A percentile compares a stretch with the other conserved stretches of the same genome.
Conservation (phyloP, 2,888 invertebrate genomes). For the Drymonia ruficornis region DNA sequence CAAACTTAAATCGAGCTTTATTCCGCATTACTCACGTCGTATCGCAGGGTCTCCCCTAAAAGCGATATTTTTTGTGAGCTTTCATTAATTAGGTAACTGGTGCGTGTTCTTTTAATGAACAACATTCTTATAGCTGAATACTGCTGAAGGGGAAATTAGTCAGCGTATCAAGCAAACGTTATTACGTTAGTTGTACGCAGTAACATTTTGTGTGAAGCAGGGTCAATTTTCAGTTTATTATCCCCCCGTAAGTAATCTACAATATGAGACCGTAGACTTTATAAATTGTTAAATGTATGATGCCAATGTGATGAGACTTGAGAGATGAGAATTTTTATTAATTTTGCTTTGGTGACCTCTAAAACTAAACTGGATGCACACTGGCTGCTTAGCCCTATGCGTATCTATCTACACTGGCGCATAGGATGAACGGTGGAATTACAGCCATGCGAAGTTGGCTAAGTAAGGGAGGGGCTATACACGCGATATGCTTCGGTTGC, state of each 20-base stretch:
- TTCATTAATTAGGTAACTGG: constrained; percentile 18
- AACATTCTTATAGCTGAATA: constrained; percentile 10
- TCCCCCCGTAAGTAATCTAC: too few species aligned
- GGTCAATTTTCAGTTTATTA: too few species aligned
- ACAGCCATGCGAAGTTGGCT: constrained; percentile 24
- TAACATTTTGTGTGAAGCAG: too few species aligned
- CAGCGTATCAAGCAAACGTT: constrained; percentile 9
- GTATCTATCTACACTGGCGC: neutral
- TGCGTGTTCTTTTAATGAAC: constrained; percentile 22
- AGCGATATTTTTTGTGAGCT: constrained; percentile 22
- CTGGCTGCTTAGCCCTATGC: neutral
- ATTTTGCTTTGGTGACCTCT: neutral
- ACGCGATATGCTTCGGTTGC: constrained; percentile 61
- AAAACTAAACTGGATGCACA: too few species aligned
- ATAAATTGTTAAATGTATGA: too few species aligned
- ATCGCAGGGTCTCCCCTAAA: constrained; percentile 24
- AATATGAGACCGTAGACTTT: too few species aligned
- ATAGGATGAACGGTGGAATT: constrained; percentile 9
- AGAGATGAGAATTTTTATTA: neutral
- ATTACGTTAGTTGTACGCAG: too few species aligned
- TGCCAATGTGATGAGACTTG: neutral
- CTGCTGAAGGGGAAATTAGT: constrained; percentile 21
- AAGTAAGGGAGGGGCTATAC: constrained; percentile 43
- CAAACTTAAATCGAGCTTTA: constrained; percentile 63
- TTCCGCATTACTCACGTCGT: constrained; percentile 41